Percentiles rank a stretch among this genome's conserved stretches.
Conservation (phyloP, 2,888 invertebrate genomes). For the Tetragonula carbonaria region DNA sequence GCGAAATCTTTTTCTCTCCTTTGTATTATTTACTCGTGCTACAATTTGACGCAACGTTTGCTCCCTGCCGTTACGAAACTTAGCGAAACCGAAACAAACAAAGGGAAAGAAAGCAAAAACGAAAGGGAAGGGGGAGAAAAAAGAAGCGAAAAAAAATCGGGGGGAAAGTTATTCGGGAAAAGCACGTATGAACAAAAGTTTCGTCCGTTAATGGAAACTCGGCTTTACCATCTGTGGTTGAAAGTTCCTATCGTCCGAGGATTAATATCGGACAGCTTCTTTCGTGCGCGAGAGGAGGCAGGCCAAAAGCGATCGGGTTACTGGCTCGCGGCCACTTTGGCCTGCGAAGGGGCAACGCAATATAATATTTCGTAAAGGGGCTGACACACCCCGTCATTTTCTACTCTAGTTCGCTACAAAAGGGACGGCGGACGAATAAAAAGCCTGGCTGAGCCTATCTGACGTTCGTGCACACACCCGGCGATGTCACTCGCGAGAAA, state of each 20-base stretch:
- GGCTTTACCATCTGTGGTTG: slow-evolving; percentile 2
- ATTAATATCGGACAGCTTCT: slow-evolving; percentile 61
- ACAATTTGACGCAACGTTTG: neutral
- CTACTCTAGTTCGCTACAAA: slow-evolving; percentile 45
- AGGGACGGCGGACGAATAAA: slow-evolving; percentile 22
- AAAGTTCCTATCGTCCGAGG: slow-evolving; percentile 2
- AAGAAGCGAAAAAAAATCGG: neutral
- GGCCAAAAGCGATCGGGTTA: slow-evolving; percentile 44
- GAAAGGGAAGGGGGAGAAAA: too few species aligned
- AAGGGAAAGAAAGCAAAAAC: too few species aligned
- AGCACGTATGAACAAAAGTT: slow-evolving; percentile 14
- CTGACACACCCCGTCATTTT: slow-evolving; percentile 60
- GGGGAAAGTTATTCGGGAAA: neutral
- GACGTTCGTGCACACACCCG: slow-evolving; percentile 47
- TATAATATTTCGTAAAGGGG: slow-evolving; percentile 62
- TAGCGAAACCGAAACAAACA: too few species aligned
- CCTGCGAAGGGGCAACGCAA: slow-evolving; percentile 42
- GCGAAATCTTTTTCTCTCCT: too few species aligned
- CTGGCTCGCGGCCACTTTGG: slow-evolving; percentile 63
- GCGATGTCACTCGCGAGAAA: slow-evolving; percentile 45
- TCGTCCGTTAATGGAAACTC: neutral
- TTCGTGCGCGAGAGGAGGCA: slow-evolving; percentile 19
- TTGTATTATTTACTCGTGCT: neutral
- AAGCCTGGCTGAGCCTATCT: slow-evolving; percentile 47
- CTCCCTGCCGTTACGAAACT: too few species aligned